Conservation (phyloP, 2,888 invertebrate genomes). For the Leptothorax acervorum region DNA sequence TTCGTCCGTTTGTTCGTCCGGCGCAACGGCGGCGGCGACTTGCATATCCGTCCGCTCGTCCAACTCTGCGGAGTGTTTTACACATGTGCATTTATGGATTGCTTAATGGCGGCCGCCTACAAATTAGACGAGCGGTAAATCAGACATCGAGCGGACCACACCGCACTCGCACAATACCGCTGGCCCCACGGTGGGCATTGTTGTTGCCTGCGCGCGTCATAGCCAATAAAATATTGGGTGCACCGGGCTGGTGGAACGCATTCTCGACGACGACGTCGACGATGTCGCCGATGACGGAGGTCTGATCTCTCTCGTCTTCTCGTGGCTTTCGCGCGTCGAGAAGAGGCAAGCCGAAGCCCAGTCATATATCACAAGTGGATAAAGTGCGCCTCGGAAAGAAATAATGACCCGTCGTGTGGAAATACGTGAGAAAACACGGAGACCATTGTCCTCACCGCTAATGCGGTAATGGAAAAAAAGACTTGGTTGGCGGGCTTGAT, state of each 20-base stretch:
- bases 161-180: conserved; percentile 78
- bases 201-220: conserved; percentile 63
- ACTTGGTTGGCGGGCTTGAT: conserved; percentile 22
- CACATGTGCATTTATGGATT: conserved; percentile 85
- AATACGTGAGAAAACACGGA: conserved; percentile 72
- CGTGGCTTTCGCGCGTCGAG: conserved; percentile 54
- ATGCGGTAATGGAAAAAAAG: conserved; percentile 32
- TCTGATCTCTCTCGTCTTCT: conserved; percentile 13
- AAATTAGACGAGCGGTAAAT: conserved; percentile 85
- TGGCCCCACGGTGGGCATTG: conserved; percentile 59
- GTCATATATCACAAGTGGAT: conserved; percentile 71
- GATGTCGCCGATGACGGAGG: conserved; percentile 15
- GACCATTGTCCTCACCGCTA: conserved; percentile 61
- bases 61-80: conserved; percentile 81
- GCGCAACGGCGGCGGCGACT: conserved; percentile 31
- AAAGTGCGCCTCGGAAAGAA: conserved; percentile 61
- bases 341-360: conserved; percentile 43
- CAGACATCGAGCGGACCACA: conserved; percentile 84
- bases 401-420: conserved; percentile 68
- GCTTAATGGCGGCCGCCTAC: conserved; percentile 85
- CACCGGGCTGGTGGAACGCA: conserved; percentile 52
- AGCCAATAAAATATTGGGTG: conserved; percentile 78
- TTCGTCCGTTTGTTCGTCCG: conserved; percentile 31
- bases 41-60: conserved; percentile 49
- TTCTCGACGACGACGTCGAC: conserved; percentile 21